Conservation (phyloP, 2,888 invertebrate species). For the Rhogogaster chlorosoma region DNA sequence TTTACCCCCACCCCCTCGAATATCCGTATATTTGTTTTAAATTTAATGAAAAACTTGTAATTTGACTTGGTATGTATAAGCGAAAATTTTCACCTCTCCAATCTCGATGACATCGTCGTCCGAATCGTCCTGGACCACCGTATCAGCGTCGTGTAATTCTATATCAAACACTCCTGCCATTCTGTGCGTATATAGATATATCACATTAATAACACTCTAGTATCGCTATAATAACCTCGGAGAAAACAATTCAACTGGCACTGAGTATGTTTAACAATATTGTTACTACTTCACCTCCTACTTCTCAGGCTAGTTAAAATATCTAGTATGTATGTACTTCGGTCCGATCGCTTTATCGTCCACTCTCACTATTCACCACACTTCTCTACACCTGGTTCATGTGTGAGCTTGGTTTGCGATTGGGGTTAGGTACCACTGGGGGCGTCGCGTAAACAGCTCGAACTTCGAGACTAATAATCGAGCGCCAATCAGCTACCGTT, state of each 20-base stretch:
- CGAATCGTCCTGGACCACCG: slow-evolving; percentile 87
- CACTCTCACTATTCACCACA: slow-evolving; percentile 47
- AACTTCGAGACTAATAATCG: slow-evolving; percentile 34
- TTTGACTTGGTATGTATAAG: slow-evolving; percentile 10
- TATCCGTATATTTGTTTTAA: neutral
- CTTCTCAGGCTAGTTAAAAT: neutral
- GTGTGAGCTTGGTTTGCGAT: slow-evolving; percentile 43
- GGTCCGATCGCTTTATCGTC: slow-evolving; percentile 33
- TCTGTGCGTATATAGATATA: slow-evolving; percentile 61
- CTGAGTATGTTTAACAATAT: slow-evolving; percentile 32
- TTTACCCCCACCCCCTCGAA: neutral
- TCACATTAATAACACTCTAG: slow-evolving; percentile 60
- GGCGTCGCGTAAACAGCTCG: slow-evolving; percentile 46
- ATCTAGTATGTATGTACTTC: slow-evolving; percentile 1
- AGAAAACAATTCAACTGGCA: neutral
- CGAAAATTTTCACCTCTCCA: slow-evolving; percentile 85
- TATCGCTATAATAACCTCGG: neutral
- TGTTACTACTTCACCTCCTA: neutral
- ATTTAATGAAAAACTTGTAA: neutral
- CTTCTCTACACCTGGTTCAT: slow-evolving; percentile 37
- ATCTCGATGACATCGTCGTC: slow-evolving; percentile 94
- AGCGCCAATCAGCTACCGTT: slow-evolving; percentile 2
- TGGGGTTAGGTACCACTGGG: slow-evolving; percentile 43
- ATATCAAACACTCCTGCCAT: slow-evolving; percentile 97
- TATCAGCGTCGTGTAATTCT: slow-evolving; percentile 88